A percentile compares a stretch with the other conserved stretches of the same genome.
phyloP scores from a whole-genome alignment of 2,888 invertebrate genomes.

The Leptopterna dolabrata region DNA sequence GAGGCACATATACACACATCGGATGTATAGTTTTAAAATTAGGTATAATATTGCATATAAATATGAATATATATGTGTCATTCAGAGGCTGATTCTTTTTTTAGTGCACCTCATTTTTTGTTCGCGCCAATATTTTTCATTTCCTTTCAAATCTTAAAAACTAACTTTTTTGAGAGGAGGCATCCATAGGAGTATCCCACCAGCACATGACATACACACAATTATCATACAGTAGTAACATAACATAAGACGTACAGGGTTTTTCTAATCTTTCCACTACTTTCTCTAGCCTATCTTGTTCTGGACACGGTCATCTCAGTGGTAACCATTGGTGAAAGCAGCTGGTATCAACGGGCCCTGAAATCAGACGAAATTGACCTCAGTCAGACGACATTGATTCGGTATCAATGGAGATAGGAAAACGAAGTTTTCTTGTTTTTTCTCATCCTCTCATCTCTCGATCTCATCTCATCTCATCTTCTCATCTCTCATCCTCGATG shows the following conservation, averaged over 20 bases:
- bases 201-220: constrained; percentile 53
- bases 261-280: constrained; percentile 48
- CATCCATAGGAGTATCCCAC: constrained; percentile 22
- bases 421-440: no score
- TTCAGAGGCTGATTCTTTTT: constrained; percentile 35
- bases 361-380: constrained; percentile 68
- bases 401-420: no score
- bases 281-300: constrained; percentile 49
- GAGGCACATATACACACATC: constrained; percentile 52
- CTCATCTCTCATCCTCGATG: no score
- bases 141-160: constrained; percentile 19
- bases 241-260: constrained; percentile 53
- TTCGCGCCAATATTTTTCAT: neutral
- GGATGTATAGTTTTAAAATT: constrained; percentile 31
- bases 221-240: constrained; percentile 48
- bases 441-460: no score
- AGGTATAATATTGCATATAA: constrained; percentile 41
- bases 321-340: constrained; percentile 98
- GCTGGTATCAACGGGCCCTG: constrained; percentile 98
- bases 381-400: no score
- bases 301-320: constrained; percentile 73
- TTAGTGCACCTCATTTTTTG: constrained; percentile 8
- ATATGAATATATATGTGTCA: constrained; percentile 45
- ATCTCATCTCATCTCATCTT: no score
- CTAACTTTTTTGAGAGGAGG: constrained; percentile 26